Evolutionary conservation across 2,888 invertebrate genomes (phyloP), one percentile per base, ranked within the genome.

Genomic region (Melieria omissa): DNA sequence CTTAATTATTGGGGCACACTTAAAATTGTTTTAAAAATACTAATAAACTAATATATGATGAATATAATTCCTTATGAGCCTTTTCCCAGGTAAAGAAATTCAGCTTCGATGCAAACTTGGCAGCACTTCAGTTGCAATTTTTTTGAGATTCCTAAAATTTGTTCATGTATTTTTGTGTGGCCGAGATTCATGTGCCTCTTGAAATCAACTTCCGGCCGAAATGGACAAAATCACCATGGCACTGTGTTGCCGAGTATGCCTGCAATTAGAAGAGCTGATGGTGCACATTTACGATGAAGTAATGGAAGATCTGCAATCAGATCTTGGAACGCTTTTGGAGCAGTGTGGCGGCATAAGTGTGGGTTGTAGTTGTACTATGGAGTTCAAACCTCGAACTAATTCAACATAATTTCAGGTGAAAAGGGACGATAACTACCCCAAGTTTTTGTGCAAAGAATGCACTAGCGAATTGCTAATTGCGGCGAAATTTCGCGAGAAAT

Each of bases 361-460:
- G n/a, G 9, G 65, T 57, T 4, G 14, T n/a, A n/a, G n/a, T n/a
- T n/a, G 10, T 3, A n/a, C 5, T 54, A 42, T 29, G 44, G 16
- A 7, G 5, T 52, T 7, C 42, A 29, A 41, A 8, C 6, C 46
- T 9, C 5, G 8, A 16, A 52, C 46, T 42, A 8, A 16, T 47
- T 14, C 12, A 29, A 5, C 6, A 5, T 41, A 4, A 62, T 5
- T 57, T 65, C n/a, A 86, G 85, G 80, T 85, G 0, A 77, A 81
- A 12, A 74, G 73, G 10, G 62, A 54, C 0, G 84, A 86, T 75
- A 67, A 44, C n/a, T 80, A 79, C 62, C 82, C 86, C 0, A 83
- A 86, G 73, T 82, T 81, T 47, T 76, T 87, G 42, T 87, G 87
- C 55, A 81, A 83, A 45, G 80, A 83, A 46, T 86, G 87, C 57